A percentile compares a stretch with the other conserved stretches of the same genome.
These are phyloP conservation scores for Clarias fuscus DNA, from an alignment of 2,797 vertebrate species.

Conservation along the genomic window DNA sequence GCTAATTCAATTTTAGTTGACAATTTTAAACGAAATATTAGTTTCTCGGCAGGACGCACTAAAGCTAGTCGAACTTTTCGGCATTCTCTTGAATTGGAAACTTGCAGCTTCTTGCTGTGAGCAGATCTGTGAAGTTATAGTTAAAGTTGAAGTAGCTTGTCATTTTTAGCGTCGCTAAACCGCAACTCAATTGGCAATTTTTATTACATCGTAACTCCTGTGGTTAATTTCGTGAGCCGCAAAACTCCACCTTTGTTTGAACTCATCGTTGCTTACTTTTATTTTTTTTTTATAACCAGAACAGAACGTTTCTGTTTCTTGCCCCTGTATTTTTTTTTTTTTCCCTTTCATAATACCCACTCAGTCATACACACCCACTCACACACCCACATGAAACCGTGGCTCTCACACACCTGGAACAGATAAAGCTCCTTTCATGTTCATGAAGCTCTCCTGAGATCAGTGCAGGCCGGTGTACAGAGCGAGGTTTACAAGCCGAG, in stretches of 20 bases:
- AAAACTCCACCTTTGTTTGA: neutral
- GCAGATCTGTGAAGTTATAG: neutral
- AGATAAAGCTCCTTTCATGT: conserved; percentile 81
- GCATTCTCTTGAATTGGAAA: neutral
- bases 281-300: neutral
- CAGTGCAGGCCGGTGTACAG: conserved; percentile 73
- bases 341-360: neutral
- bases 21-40: no score
- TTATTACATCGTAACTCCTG: neutral
- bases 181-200: neutral
- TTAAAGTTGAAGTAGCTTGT: neutral
- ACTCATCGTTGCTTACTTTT: neutral
- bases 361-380: conserved; percentile 43
- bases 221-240: neutral
- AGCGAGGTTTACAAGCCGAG: conserved; percentile 73
- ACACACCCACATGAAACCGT: conserved; percentile 48
- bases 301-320: neutral
- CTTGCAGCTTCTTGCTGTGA: neutral
- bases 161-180: neutral
- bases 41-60: neutral
- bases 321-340: neutral
- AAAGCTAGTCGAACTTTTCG: neutral
- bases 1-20: no score
- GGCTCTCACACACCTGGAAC: conserved; percentile 77
- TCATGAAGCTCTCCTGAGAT: conserved; percentile 74